Evolutionary conservation across 2,888 invertebrate species (phyloP).

Genomic region (Ormia ochracea): DNA sequence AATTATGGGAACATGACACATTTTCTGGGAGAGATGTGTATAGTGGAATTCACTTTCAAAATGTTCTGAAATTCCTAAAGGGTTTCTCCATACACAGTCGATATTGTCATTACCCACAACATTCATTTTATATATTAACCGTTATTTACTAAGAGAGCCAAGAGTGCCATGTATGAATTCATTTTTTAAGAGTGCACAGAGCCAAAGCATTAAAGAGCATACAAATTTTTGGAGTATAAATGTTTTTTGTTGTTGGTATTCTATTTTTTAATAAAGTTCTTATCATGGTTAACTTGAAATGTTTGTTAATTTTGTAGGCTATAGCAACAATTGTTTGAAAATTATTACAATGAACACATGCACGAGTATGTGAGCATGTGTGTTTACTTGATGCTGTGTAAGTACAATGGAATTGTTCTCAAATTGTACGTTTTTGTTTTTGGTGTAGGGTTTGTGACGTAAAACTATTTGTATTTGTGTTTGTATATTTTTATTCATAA

Average conservation of each 20-base stretch:
- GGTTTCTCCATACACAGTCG: not conserved
- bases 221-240: too few relatives aligned
- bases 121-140: not conserved
- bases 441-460: slow-evolving; percentile 13
- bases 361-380: not conserved
- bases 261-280: slow-evolving; percentile 9
- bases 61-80: slow-evolving; percentile 1
- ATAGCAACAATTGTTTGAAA: slow-evolving; percentile 46
- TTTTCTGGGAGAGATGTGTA: too few relatives aligned
- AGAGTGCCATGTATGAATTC: too few relatives aligned
- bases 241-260: not conserved
- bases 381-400: slow-evolving; percentile 22
- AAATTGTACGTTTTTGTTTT: slow-evolving; percentile 13
- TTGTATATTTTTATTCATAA: slow-evolving; percentile 12
- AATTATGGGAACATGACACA: too few relatives aligned
- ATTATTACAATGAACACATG: not conserved
- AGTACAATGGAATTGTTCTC: slow-evolving; percentile 13
- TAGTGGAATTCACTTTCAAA: too few relatives aligned
- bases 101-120: too few relatives aligned
- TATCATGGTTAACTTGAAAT: slow-evolving; percentile 22
- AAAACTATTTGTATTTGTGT: slow-evolving; percentile 29
- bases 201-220: too few relatives aligned
- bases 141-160: slow-evolving; percentile 30
- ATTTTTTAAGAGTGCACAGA: too few relatives aligned
- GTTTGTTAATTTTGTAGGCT: slow-evolving; percentile 18